phyloP scores from a whole-genome alignment of 2,888 invertebrate genomes.

The Ommatoiulus sabulosus region DNA sequence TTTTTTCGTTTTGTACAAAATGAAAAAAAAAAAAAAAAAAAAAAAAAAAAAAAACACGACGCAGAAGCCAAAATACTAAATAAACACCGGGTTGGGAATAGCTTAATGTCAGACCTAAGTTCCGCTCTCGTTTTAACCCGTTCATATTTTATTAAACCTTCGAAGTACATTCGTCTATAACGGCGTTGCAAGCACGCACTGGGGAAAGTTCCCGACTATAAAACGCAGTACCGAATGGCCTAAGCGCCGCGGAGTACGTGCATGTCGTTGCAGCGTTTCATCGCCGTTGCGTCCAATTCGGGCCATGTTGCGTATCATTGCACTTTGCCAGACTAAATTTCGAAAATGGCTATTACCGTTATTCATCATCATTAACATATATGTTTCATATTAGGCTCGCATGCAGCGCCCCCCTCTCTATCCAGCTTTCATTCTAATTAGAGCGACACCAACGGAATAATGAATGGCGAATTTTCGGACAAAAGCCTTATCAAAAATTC shows the following conservation, averaged over 20 bases:
- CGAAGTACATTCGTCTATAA: not conserved
- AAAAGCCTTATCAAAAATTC: no score
- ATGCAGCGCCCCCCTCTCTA: no score
- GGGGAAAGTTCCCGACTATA: not conserved
- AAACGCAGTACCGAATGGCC: not conserved
- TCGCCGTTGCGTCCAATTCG: not conserved
- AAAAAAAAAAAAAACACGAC: no score
- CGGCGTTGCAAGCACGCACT: constrained; percentile 1
- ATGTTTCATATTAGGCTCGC: not conserved
- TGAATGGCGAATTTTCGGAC: no score
- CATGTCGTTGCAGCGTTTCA: no score
- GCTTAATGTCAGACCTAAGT: constrained; percentile 12
- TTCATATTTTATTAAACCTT: not conserved
- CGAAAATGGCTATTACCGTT: constrained; percentile 15
- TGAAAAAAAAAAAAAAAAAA: no score
- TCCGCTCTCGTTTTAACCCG: constrained; percentile 2
- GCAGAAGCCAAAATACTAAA: constrained; percentile 13
- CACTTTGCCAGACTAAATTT: not conserved
- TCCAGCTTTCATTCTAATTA: not conserved
- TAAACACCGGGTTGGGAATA: constrained; percentile 8
- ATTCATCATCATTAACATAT: constrained; percentile 17
- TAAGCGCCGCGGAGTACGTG: not conserved
- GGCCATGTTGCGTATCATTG: not conserved
- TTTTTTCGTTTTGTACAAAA: not conserved
- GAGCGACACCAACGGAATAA: not conserved